Evolutionary conservation across 2,113 vertebrate genomes (phyloP), one percentile per base, ranked within the genome.

Genomic region (Castor canadensis): DNA sequence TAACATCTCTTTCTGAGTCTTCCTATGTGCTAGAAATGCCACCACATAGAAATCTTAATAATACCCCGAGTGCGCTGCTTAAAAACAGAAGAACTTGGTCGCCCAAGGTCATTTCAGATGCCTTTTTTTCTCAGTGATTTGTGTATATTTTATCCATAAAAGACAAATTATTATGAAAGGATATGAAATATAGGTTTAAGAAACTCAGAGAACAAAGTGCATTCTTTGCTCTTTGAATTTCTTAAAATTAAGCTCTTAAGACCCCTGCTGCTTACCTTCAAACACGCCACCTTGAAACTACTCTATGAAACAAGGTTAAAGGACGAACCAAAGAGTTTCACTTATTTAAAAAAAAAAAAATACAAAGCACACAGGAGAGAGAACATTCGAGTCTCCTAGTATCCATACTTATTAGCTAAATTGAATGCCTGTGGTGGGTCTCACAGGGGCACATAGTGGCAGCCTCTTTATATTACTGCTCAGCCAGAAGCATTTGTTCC

Each of bases 211-310:
- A 98, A 98, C 98, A 98, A 98, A 98, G 98, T 92, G 80, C 83
- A 9, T 0, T 95, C 96, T 89, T 64, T 30, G 92, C 92, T 97
- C 97, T 98, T 98, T 98, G 98, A 98, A 98, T 98, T 98, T 97
- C 98, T 98, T 98, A 94, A 98, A 98, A 98, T 98, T 98, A 98
- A 97, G 94, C 96, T 98, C 98, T 98, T 98, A 98, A 98, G 98
- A 98, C 97, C 81, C 97, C 95, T 95, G 97, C 97, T 96, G 84
- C 97, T 98, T 94, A 91, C 96, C 98, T 98, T 98, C 98, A 98
- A 96, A 92, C 97, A 97, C 94, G 95, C 98, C 98, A 98, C 98
- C 98, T 98, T 98, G 98, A 97, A 98, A 97, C 92, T 0, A 5
- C 97, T 97, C 95, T 96, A 2, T 35, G 67, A 96, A 97, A 96